Percentiles rank a stretch among this genome's conserved stretches.
These are phyloP conservation scores for Helicolenus hilgendorfi DNA, from an alignment of 2,797 vertebrate species.

Conservation along the genomic window DNA sequence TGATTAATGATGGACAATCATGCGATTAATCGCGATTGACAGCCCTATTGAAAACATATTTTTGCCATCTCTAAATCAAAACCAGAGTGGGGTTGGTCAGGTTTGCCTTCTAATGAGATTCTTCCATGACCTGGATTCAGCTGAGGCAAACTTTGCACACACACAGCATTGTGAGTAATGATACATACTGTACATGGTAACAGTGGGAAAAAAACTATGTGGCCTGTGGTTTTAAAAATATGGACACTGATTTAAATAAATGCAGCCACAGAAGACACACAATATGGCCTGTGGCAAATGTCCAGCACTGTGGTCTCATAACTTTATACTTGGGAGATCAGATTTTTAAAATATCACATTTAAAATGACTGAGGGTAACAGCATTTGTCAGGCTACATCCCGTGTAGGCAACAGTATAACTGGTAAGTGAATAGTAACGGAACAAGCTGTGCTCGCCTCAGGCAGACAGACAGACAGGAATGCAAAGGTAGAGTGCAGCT, in stretches of 20 bases:
- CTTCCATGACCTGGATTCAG: not conserved
- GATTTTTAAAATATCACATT: slow-evolving; percentile 14
- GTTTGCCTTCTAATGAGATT: not conserved
- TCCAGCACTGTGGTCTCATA: not conserved
- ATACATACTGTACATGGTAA: not conserved
- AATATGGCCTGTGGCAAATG: slow-evolving; percentile 5
- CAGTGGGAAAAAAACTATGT: not conserved
- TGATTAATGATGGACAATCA: not conserved
- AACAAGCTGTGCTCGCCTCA: slow-evolving; percentile 4
- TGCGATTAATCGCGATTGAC: too few species aligned
- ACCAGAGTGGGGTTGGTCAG: not conserved
- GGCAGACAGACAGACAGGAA: not conserved
- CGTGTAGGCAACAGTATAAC: not conserved
- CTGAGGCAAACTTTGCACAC: not conserved
- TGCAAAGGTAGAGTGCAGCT: not conserved
- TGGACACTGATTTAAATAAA: slow-evolving; percentile 26
- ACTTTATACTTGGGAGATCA: slow-evolving; percentile 4
- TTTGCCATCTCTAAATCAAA: not conserved
- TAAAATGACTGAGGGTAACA: slow-evolving; percentile 4
- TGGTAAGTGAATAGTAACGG: not conserved
- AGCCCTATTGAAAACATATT: not conserved
- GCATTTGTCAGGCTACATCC: not conserved
- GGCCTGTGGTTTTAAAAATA: slow-evolving; percentile 15
- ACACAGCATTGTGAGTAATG: not conserved
- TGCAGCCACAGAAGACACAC: slow-evolving; percentile 4